phyloP scores from a whole-genome alignment of 2,797 vertebrate genomes.

The Taenioides sp. region DNA sequence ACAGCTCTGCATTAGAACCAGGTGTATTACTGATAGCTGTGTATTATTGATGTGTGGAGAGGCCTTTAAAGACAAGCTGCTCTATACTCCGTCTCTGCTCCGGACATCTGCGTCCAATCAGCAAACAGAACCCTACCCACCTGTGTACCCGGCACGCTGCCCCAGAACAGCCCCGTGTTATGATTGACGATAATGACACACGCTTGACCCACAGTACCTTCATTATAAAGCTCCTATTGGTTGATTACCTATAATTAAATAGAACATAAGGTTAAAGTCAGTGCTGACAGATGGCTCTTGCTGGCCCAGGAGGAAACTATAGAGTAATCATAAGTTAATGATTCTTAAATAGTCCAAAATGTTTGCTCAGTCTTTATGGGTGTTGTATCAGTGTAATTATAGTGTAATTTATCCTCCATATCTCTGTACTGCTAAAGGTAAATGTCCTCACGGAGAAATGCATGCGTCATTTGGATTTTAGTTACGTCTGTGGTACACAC shows the following conservation, averaged over 20 bases:
- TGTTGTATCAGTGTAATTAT: constrained; percentile 9
- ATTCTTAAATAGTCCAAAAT: background rate
- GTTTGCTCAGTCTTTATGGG: background rate
- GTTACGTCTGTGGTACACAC: no score
- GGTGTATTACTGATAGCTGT: constrained; percentile 11
- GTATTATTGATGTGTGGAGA: constrained; percentile 14
- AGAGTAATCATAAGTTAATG: background rate
- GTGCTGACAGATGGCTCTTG: constrained; percentile 16
- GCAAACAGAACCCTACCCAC: constrained; percentile 40
- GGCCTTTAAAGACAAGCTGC: constrained; percentile 29
- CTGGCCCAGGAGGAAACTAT: background rate
- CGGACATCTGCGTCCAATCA: constrained; percentile 42
- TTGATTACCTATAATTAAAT: constrained; percentile 59
- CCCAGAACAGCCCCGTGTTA: constrained; percentile 42
- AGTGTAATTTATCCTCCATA: constrained; percentile 26
- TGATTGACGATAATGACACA: constrained; percentile 48
- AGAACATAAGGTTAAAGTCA: constrained; percentile 10
- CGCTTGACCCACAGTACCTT: constrained; percentile 46
- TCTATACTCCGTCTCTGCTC: constrained; percentile 24
- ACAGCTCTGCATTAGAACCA: background rate
- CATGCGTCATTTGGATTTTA: background rate
- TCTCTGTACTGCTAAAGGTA: constrained; percentile 7
- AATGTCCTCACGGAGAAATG: constrained; percentile 1
- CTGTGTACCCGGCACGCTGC: constrained; percentile 33
- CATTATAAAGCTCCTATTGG: constrained; percentile 37